Base-by-base conservation (phyloP, 2,888 invertebrate species). In the Mythimna pallens region DNA sequence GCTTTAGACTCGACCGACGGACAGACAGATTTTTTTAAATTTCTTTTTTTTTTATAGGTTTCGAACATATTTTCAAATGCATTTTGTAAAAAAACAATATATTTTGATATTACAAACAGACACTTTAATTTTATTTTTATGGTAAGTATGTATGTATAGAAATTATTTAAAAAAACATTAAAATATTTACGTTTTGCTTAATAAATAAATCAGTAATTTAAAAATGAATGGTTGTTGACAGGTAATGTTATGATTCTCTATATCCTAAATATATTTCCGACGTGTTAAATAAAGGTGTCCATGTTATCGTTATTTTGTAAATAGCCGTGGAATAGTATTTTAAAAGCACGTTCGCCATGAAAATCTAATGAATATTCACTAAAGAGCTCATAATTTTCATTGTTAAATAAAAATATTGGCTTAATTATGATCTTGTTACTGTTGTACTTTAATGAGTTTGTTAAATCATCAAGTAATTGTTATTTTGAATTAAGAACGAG, bases 321-420 rank as follows among this genome's bases (percentile, higher is more conserved):
- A 64, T 65, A 58, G 25, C 20, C n/a, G 30, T 54, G 14, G 10
- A 59, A 4, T 65, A n/a, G 5, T 43, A 5, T 61, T 50, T n/a
- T 58, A 34, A 30, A 70, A 58, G 20, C 81, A 81, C 81, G 64
- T 65, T 36, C 9, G 10, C 6, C 20, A 50, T 73, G 25, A 40
- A 52, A 6, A 34, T 50, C 54, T 0, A 63, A 40, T 65, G 25
- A 55, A 55, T 50, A 10, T 36, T 30, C 30, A 8, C 20, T 57
- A 22, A 64, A 50, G n/a, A 64, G n/a, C 7, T 22, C 40, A n/a
- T 40, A 4, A 12, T 20, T 65, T 36, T 12, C 5, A 36, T n/a
- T 63, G 34, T 25, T 36, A 2, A 9, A n/a, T 30, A 20, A 40
- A 55, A 68, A 55, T 55, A 34, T 43, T 55, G 20, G 2, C 22